phyloP scores from a whole-genome alignment of 2,888 invertebrate genomes.

The Odontocolon sp. region DNA sequence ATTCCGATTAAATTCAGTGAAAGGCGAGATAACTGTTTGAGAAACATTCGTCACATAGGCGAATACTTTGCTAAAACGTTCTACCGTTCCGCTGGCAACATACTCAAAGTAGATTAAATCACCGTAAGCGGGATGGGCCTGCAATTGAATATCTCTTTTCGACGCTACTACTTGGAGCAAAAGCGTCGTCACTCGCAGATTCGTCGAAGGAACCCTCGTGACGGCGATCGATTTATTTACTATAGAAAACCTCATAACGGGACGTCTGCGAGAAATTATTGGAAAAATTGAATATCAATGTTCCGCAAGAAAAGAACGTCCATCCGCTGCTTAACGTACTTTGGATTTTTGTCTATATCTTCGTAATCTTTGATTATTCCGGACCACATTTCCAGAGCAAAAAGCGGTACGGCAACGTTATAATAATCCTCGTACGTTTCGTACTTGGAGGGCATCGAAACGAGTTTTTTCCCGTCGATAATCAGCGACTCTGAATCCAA shows the following conservation, averaged over 20 bases:
- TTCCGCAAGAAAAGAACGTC: no score
- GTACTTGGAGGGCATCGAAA: slow-evolving; percentile 83
- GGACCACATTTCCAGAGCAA: slow-evolving; percentile 86
- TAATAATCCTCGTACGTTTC: slow-evolving; percentile 84
- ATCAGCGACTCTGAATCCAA: slow-evolving; percentile 80
- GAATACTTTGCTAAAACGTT: slow-evolving; percentile 62
- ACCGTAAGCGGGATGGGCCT: slow-evolving; percentile 69
- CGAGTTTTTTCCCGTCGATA: slow-evolving; percentile 81
- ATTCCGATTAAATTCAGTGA: slow-evolving; percentile 67
- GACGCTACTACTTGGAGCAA: slow-evolving; percentile 69
- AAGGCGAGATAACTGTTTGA: slow-evolving; percentile 60
- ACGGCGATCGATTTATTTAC: slow-evolving; percentile 64
- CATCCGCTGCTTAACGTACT: slow-evolving; percentile 16
- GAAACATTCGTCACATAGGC: slow-evolving; percentile 69
- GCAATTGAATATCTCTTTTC: slow-evolving; percentile 61
- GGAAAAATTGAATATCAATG: slow-evolving; percentile 21
- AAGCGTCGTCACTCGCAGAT: slow-evolving; percentile 64
- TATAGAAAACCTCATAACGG: slow-evolving; percentile 65
- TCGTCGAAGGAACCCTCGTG: slow-evolving; percentile 35
- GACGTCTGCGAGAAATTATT: slow-evolving; percentile 43
- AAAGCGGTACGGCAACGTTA: slow-evolving; percentile 83
- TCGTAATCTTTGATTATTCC: slow-evolving; percentile 73
- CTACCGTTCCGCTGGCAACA: slow-evolving; percentile 35
- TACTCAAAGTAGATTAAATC: slow-evolving; percentile 75
- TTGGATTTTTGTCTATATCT: slow-evolving; percentile 39